Conservation (phyloP, 2,113 vertebrate genomes). For the Syrmaticus mikado region DNA sequence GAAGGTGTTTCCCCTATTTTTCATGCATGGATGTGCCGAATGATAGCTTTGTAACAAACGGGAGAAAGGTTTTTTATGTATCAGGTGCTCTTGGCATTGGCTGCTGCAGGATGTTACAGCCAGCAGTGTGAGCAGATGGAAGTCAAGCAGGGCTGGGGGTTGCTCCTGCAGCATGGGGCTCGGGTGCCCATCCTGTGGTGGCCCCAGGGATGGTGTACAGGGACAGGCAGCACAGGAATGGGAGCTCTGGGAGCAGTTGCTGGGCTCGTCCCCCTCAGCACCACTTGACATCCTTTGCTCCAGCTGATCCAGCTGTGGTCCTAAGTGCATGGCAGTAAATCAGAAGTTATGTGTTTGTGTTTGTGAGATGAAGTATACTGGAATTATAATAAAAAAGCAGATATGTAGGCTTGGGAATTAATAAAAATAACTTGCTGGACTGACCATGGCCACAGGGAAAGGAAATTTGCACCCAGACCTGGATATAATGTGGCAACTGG, state of each 20-base stretch:
- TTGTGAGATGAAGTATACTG: not conserved
- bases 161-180: not conserved
- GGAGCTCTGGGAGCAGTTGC: not conserved
- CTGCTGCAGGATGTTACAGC: not conserved
- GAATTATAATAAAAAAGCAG: not conserved
- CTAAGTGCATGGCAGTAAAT: not conserved
- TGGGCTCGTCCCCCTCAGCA: not conserved
- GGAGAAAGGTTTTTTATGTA: not conserved
- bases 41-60: too few species aligned
- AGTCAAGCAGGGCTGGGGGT: not conserved
- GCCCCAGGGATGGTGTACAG: fast-evolving
- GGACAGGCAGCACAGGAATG: not conserved
- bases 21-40: not conserved
- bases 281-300: not conserved
- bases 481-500: not conserved
- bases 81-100: not conserved
- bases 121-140: fast-evolving
- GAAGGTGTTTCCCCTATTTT: not conserved
- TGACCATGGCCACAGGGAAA: fast-evolving
- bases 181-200: fast-evolving
- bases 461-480: not conserved
- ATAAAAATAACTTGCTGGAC: not conserved
- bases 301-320: not conserved
- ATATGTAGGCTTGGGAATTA: not conserved
- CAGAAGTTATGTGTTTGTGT: fast-evolving